These are phyloP conservation scores for Ancistrus triradiatus DNA, from an alignment of 2,113 vertebrate genomes.

Conservation along the genomic window DNA sequence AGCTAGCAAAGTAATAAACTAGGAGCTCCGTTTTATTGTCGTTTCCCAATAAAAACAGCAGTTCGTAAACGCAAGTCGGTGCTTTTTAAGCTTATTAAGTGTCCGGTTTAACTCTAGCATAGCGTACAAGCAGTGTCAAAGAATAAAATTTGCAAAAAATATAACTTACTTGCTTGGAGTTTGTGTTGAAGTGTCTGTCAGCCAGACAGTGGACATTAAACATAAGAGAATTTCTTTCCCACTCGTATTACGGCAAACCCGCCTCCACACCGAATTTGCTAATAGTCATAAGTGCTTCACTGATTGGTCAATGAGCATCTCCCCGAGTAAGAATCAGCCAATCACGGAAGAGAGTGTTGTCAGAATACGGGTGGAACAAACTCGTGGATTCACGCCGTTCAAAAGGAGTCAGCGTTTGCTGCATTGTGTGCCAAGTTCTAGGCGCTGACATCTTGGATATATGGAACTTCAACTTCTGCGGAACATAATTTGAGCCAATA, in stretches of 20 bases:
- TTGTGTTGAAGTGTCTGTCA: background rate
- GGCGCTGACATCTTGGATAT: too few relatives aligned
- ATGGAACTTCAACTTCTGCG: too few relatives aligned
- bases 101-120: too few relatives aligned
- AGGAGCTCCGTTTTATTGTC: too few relatives aligned
- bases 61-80: background rate
- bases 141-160: too few relatives aligned
- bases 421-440: too few relatives aligned
- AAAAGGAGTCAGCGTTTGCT: too few relatives aligned
- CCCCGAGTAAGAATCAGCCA: background rate
- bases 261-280: background rate
- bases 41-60: background rate
- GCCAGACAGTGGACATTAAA: background rate
- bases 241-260: background rate
- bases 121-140: background rate
- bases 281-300: background rate
- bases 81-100: background rate
- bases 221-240: background rate
- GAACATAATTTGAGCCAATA: too few relatives aligned
- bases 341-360: background rate
- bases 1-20: background rate
- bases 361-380: slow-evolving; percentile 8
- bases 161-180: background rate
- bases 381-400: background rate
- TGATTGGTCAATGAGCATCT: background rate